Base-by-base conservation (phyloP, 1,140 invertebrate genomes). In the Dysdera silvatica region DNA sequence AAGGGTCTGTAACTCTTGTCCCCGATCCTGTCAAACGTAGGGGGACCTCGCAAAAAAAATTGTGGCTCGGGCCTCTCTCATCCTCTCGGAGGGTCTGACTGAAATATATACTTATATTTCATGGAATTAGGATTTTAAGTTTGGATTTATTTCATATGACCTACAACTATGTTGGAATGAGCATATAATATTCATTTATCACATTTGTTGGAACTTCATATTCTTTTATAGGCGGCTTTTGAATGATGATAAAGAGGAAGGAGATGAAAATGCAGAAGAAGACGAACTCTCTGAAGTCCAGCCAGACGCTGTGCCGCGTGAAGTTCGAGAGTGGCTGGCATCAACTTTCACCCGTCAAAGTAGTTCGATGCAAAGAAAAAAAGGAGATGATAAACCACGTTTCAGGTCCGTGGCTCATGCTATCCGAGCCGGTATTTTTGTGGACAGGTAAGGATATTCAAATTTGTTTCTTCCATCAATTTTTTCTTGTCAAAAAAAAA, bases 321-420 rank as follows among this genome's bases (percentile, higher is more conserved):
- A 96, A 78, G 94, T 97, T 14, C 83, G 94, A 59, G 92, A 97
- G 76, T 97, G 94, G 95, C 76, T 98, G 70, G 91, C 94, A 18
- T 89, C 92, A 48, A 98, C 95, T n/a, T 98, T 98, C 78, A 98
- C 95, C 1, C 82, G 91, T 61, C 90, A 93, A 74, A 89, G 83
- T 83, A 51, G 71, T 56, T 65, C 66, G 65, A 59, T 84, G 83
- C 65, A 82, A 82, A 72, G 85, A 82, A 74, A 89, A 88, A 73
- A 87, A 47, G 59, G 70, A 6, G 76, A 77, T 59, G 80, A 82
- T 45, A 83, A 83, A 68, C 81, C 81, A 7, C 77, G 79, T 55
- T 96, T 97, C 78, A 83, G 90, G 53, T 92, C 91, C 43, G 95
- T 98, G 55, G 95, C 95, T n/a, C 91, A 98, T 74, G 95, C 93